phyloP scores from a whole-genome alignment of 1,140 invertebrate species.

The Chironomus tepperi region DNA sequence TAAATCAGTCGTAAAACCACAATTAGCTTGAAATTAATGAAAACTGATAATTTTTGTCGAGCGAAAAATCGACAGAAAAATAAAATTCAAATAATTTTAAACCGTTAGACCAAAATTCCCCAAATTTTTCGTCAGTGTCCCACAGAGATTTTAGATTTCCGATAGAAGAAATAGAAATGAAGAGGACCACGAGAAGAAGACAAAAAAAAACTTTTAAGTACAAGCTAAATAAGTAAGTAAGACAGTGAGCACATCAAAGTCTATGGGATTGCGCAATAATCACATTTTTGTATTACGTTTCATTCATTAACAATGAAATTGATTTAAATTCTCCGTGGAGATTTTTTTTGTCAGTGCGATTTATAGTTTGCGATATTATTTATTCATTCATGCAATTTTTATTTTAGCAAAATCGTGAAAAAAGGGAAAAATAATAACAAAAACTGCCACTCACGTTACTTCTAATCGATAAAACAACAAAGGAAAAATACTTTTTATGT shows the following conservation, averaged over 20 bases:
- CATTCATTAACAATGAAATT: constrained; percentile 8
- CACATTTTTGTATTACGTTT: constrained; percentile 9
- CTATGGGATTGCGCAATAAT: neutral
- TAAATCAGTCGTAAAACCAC: too few species aligned
- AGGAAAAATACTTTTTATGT: too few species aligned
- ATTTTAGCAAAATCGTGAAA: neutral
- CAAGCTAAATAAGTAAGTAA: neutral
- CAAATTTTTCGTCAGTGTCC: too few species aligned
- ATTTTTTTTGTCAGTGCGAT: neutral
- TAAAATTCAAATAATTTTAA: too few species aligned
- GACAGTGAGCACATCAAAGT: too few species aligned
- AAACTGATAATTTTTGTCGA: too few species aligned
- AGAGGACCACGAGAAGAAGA: neutral
- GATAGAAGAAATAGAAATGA: neutral
- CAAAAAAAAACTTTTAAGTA: neutral
- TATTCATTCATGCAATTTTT: constrained; percentile 2
- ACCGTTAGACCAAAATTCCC: too few species aligned
- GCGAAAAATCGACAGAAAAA: too few species aligned
- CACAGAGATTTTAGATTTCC: neutral
- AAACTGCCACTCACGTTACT: neutral
- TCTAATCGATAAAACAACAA: neutral
- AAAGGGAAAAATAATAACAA: too few species aligned
- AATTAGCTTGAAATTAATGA: too few species aligned
- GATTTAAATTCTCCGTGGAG: constrained; percentile 1
- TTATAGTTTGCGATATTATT: neutral